Base-by-base conservation (phyloP, 2,888 invertebrate species). In the Spisula solida region DNA sequence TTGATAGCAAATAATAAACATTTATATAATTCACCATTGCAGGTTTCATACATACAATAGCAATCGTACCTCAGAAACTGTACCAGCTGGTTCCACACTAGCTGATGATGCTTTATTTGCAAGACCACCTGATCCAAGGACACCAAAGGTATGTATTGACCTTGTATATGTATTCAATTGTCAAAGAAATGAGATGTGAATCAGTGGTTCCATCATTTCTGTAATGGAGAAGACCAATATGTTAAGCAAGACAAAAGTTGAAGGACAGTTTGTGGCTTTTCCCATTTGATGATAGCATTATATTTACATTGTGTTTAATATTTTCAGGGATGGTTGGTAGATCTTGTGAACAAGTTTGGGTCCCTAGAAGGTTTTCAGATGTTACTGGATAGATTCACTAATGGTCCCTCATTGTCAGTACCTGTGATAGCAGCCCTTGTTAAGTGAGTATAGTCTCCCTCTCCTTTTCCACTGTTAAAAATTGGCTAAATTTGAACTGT, bases 311-410 rank as follows among this genome's bases (percentile, higher is more conserved):
- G 6, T 1, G 1, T 51, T 56, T 14, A 1, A 29, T 82, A 80
- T 87, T 92, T 94, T 12, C 94, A 97, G 97, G 99, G 99, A 88
- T 99, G 99, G 99, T 98, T 99, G 93, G 99, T 99, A 90, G 99
- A 99, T 97, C 97, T 99, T 93, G 98, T 99, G 91, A 99, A 99
- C 97, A 98, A 98, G 95, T 99, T 99, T 97, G 99, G 99, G 20
- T 98, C 98, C 96, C 97, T 98, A 89, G 98, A 98, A 88, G 99
- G 99, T 88, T 99, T 99, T 97, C 98, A 98, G 95, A 98, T 98
- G 25, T 89, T 96, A 79, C 93, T 96, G 82, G 96, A 96, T 82
- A 94, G 96, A 82, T 96, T 96, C 92, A 94, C 93, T 81, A 94
- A 93, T 98, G 95, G 96, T 83, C 97, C 97, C 94, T 97, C 97